Percentiles rank a stretch among this genome's conserved stretches.
These are phyloP conservation scores for Heliconius hermathena DNA, from an alignment of 1,140 invertebrate species.

Conservation along the genomic window DNA sequence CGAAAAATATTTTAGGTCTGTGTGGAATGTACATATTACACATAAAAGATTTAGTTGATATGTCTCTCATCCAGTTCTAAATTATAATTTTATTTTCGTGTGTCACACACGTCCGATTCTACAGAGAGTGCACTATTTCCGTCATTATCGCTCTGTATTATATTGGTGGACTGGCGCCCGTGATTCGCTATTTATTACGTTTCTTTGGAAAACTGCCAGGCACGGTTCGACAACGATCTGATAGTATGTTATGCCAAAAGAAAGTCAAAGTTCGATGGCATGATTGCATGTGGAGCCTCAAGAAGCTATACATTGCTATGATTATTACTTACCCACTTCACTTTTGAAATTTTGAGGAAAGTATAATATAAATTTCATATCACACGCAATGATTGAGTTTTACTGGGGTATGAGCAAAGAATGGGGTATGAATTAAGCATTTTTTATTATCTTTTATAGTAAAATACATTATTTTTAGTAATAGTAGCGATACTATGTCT, in stretches of 20 bases:
- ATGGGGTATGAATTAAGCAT: no score
- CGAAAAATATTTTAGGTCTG: background rate
- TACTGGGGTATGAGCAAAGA: background rate
- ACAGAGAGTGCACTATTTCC: constrained; percentile 67
- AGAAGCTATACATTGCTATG: constrained; percentile 9
- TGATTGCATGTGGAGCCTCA: constrained; percentile 32
- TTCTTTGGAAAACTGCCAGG: constrained; percentile 69
- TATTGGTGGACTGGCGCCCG: constrained; percentile 65
- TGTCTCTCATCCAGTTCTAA: constrained; percentile 17
- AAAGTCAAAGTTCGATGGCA: constrained; percentile 76
- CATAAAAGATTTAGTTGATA: constrained; percentile 21
- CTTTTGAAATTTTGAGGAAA: background rate
- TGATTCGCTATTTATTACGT: constrained; percentile 71
- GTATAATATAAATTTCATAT: no score
- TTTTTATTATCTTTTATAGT: no score
- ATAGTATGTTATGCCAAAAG: constrained; percentile 55
- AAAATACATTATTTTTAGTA: no score
- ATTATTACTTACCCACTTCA: background rate
- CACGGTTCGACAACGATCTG: constrained; percentile 54
- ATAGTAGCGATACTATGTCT: no score
- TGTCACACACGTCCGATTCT: constrained; percentile 48
- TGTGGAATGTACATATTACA: constrained; percentile 37
- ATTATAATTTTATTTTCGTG: constrained; percentile 44
- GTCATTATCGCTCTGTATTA: constrained; percentile 63
- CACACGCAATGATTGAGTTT: background rate